These are phyloP conservation scores for Tinamus guttatus DNA, from an alignment of 2,113 vertebrate species.

Conservation along the genomic window DNA sequence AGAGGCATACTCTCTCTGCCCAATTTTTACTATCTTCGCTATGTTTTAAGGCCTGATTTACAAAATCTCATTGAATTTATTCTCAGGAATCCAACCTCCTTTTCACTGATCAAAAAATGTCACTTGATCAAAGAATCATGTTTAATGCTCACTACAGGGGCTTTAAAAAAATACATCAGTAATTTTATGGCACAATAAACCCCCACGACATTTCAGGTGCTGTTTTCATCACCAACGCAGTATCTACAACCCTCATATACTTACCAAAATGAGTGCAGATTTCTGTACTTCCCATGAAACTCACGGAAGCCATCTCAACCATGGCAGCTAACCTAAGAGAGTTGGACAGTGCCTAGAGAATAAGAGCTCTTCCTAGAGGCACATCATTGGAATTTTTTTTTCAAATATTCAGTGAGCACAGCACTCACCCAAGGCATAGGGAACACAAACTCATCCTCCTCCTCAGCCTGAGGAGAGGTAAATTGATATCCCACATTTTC, in stretches of 20 bases:
- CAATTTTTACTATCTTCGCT: neutral
- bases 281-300: neutral
- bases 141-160: neutral
- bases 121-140: neutral
- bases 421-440: neutral
- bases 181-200: neutral
- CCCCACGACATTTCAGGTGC: neutral
- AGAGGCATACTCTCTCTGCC: neutral
- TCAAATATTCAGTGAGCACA: neutral
- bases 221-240: neutral
- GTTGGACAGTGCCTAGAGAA: neutral
- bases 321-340: neutral
- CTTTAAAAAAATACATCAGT: neutral
- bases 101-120: neutral
- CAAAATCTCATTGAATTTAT: neutral
- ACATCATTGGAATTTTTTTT: rapidly evolving
- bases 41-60: neutral
- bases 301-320: neutral
- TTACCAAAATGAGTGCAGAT: neutral
- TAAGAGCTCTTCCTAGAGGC: neutral
- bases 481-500: rapidly evolving
- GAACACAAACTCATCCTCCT: neutral
- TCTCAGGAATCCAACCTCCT: neutral
- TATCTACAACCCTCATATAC: neutral
- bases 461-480: neutral